Evolutionary conservation across 2,797 vertebrate species (phyloP), one percentile per base, ranked within the genome.

Genomic region (Myotis planiceps): DNA sequence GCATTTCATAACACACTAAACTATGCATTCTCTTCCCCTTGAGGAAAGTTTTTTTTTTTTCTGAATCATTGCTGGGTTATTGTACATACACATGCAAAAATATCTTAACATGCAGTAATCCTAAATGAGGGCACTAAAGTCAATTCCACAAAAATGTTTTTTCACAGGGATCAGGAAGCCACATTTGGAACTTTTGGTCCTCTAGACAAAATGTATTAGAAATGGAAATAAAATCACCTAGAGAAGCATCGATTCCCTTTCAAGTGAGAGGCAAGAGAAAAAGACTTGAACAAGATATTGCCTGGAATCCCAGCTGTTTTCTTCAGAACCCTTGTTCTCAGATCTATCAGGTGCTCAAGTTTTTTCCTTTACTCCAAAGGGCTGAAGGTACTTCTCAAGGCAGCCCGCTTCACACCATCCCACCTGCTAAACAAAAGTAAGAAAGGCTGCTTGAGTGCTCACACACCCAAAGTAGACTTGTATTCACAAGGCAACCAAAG

Each of bases 401-500:
- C 32, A 63, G 39, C 34, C 18, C 58, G 9, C 27, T 90, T 91
- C 63, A 34, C 19, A 25, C n/a, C 37, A 27, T 15, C 65, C 37
- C 18, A 51, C 37, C 5, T 21, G 39, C 9, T 75, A 18, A 58
- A 21, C n/a, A 76, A 49, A 95, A 49, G 42, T 2, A 9, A 65
- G 32, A 88, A 74, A 75, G 34, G 5, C 18, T 76, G 53, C 21
- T 84, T 60, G 32, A 45, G 9, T 29, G 39, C n/a, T 78, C n/a
- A 65, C n/a, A 58, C 13, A n/a, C 18, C 5, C 72, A 79, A 87
- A 83, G 55, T 8, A 37, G 14, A 81, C 80, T 76, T 88, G n/a
- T 92, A 53, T 29, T 92, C 88, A 96, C 84, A 89, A 69, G 95
- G 69, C 27, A 82, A 42, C 65, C 68, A 91, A 93, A 84, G 82